Conservation (phyloP, 2,888 invertebrate species). For the Harpalus rufipes region DNA sequence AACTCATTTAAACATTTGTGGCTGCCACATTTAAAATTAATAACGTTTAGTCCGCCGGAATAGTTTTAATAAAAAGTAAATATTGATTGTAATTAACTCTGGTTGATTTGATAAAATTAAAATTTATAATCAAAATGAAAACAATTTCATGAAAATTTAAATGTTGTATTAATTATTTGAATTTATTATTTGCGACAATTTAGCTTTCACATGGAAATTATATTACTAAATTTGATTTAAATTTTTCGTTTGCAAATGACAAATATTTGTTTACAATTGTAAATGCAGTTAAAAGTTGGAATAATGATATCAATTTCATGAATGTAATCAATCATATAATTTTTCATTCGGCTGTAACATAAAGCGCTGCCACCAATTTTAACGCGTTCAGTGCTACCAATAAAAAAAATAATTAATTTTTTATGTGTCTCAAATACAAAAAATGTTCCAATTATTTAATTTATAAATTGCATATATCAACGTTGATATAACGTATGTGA, state of each 20-base stretch:
- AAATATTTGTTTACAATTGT: no score
- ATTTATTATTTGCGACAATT: conserved; percentile 6
- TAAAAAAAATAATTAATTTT: no score
- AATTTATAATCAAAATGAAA: conserved; percentile 39
- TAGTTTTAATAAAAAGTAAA: conserved; percentile 34
- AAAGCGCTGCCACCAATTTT: no score
- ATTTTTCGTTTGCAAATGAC: neutral
- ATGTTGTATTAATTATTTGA: conserved; percentile 5
- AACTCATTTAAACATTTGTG: neutral
- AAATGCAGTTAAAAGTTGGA: no score
- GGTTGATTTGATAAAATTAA: conserved; percentile 24
- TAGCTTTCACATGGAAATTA: neutral
- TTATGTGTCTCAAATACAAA: no score
- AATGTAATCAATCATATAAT: no score
- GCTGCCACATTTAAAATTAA: neutral
- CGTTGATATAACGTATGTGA: no score
- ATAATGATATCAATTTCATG: no score
- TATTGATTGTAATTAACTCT: conserved; percentile 32
- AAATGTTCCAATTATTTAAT: no score
- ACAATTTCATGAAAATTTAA: conserved; percentile 32
- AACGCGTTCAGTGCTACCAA: no score
- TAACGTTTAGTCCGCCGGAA: neutral
- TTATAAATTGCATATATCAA: no score
- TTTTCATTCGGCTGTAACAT: no score
- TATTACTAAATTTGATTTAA: neutral